phyloP scores from a whole-genome alignment of 2,113 vertebrate species.

The Gallinago undulata region DNA sequence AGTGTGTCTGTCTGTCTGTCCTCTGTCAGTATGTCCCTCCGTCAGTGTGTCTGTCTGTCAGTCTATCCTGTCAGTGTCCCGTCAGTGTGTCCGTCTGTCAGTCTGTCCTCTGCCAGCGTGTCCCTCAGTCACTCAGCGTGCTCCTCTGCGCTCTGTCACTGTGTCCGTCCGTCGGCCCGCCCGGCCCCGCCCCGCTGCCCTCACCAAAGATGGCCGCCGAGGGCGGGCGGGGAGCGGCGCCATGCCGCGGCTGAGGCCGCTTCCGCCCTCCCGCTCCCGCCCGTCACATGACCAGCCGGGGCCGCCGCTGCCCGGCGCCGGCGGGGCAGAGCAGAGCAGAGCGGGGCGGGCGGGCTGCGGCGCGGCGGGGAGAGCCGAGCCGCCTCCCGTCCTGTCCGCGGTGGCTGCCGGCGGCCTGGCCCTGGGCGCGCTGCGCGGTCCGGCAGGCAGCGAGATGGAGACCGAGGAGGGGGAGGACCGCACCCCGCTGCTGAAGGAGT shows the following conservation, averaged over 20 bases:
- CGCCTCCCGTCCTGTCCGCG: not conserved
- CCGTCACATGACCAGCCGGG: not conserved
- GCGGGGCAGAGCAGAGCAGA: not conserved
- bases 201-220: slow-evolving; percentile 22
- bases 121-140: fast-evolving
- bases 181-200: not conserved
- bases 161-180: fast-evolving
- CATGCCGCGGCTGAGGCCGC: not conserved
- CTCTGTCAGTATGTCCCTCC: too few relatives aligned
- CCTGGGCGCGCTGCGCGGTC: not conserved
- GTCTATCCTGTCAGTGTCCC: too few relatives aligned
- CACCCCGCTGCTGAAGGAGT: slow-evolving; percentile 46
- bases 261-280: not conserved
- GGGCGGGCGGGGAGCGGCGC: fast-evolving
- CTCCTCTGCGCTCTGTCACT: fast-evolving
- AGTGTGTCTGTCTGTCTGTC: fast-evolving
- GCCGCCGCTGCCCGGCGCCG: not conserved
- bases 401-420: not conserved
- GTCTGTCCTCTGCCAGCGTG: too few relatives aligned
- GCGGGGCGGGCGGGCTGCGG: not conserved
- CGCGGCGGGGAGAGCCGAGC: too few relatives aligned
- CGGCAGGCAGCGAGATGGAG: not conserved
- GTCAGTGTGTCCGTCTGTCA: too few relatives aligned
- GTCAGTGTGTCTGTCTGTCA: too few relatives aligned
- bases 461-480: slow-evolving; percentile 39